A percentile compares a stretch with the other conserved stretches of the same genome.
These are phyloP conservation scores for Drosophila biarmipes DNA, from an alignment of 1,140 invertebrate species.

Conservation along the genomic window DNA sequence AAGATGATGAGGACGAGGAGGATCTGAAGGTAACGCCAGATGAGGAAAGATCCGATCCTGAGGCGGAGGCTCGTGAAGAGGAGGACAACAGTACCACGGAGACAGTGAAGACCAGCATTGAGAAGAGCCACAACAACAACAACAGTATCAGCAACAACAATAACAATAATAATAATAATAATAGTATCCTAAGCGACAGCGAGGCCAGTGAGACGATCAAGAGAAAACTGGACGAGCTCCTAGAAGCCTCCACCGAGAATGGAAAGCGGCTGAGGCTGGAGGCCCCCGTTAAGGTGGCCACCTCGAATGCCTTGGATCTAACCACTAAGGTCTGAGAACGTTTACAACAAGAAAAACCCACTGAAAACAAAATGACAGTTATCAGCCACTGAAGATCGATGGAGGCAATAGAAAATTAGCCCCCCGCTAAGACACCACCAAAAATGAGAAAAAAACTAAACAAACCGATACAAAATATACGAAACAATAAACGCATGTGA, in stretches of 20 bases:
- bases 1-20: conserved; percentile 61
- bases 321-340: conserved; percentile 86
- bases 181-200: conserved; percentile 57
- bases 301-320: conserved; percentile 87
- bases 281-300: conserved; percentile 78
- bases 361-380: conserved; percentile 23
- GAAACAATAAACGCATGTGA: conserved; percentile 33
- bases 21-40: conserved; percentile 21
- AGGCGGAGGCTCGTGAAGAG: conserved; percentile 40
- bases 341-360: neutral
- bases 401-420: conserved; percentile 35
- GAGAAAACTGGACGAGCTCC: conserved; percentile 63
- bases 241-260: conserved; percentile 85
- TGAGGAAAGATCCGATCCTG: conserved; percentile 83
- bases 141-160: conserved; percentile 65
- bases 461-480: conserved; percentile 13
- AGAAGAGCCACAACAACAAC: conserved; percentile 69
- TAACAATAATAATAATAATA: conserved; percentile 64
- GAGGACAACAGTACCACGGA: conserved; percentile 40
- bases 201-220: conserved; percentile 80
- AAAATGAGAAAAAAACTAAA: conserved; percentile 32
- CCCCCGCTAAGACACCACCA: conserved; percentile 54
- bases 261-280: conserved; percentile 84
- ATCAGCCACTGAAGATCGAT: conserved; percentile 46
- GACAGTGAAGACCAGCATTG: conserved; percentile 55